Percentiles rank a stretch among this genome's conserved stretches.
These are phyloP conservation scores for Pteruthius melanotis DNA, from an alignment of 2,113 vertebrate species.

Conservation along the genomic window DNA sequence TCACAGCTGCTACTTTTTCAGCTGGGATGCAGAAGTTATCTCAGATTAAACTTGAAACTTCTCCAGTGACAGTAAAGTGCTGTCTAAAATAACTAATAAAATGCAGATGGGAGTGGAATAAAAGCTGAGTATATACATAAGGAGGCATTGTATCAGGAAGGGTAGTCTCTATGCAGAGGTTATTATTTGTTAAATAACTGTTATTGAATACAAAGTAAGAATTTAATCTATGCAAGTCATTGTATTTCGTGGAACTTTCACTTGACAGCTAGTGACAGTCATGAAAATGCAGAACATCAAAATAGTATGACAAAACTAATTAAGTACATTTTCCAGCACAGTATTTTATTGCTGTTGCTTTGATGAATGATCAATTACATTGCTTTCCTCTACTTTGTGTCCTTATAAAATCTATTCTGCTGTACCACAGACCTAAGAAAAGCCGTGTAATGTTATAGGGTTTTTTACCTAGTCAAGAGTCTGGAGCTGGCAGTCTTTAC, in stretches of 20 bases:
- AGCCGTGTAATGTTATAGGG: background rate
- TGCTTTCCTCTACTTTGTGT: background rate
- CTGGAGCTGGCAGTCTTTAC: background rate
- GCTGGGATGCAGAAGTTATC: constrained; percentile 3
- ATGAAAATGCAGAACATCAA: background rate
- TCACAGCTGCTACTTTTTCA: constrained; percentile 21
- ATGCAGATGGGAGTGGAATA: background rate
- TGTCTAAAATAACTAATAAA: constrained; percentile 30
- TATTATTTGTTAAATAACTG: background rate
- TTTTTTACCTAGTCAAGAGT: background rate
- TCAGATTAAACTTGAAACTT: constrained; percentile 36
- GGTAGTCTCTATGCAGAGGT: background rate
- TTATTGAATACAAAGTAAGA: background rate
- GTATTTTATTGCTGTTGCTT: background rate
- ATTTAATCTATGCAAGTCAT: background rate
- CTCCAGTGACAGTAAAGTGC: background rate
- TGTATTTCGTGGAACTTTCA: background rate
- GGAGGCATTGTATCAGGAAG: background rate
- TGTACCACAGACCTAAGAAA: background rate
- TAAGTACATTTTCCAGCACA: background rate
- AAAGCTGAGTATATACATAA: background rate
- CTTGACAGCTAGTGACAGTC: background rate
- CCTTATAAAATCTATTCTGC: background rate
- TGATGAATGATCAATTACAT: background rate
- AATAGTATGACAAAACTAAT: background rate